These are phyloP conservation scores for Enteromius anoplus DNA, from an alignment of 2,797 vertebrate species.

Conservation along the genomic window DNA sequence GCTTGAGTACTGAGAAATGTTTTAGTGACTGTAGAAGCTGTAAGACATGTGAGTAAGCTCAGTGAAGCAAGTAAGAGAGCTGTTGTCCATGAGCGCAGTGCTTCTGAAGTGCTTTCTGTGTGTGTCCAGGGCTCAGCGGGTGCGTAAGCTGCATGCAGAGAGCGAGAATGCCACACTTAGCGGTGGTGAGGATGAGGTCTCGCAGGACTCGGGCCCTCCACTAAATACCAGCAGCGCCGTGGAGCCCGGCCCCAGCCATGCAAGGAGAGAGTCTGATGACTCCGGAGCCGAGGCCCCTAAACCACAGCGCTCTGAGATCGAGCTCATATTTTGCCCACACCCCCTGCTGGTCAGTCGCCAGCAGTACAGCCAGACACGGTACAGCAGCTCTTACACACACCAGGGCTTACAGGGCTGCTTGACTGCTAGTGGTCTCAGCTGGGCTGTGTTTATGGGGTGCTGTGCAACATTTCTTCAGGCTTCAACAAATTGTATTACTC, in stretches of 20 bases:
- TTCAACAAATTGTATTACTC: no score
- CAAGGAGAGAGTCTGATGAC: slow-evolving; percentile 82
- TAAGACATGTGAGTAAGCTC: not conserved
- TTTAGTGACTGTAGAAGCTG: not conserved
- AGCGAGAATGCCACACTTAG: slow-evolving; percentile 89
- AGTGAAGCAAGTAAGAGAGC: not conserved
- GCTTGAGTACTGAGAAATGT: not conserved
- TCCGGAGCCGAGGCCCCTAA: slow-evolving; percentile 78
- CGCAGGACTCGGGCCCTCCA: slow-evolving; percentile 82
- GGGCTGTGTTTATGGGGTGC: not conserved
- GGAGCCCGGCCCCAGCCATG: slow-evolving; percentile 74
- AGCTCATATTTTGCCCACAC: slow-evolving; percentile 89
- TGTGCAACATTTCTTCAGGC: no score
- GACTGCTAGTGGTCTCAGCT: not conserved
- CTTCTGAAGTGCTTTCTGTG: not conserved
- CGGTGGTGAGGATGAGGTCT: slow-evolving; percentile 87
- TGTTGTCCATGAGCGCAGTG: not conserved
- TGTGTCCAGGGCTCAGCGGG: slow-evolving; percentile 76
- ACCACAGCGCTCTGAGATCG: slow-evolving; percentile 80
- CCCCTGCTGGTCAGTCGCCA: slow-evolving; percentile 85
- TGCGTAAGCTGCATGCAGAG: slow-evolving; percentile 84
- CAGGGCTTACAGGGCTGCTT: no score
- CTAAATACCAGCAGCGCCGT: slow-evolving; percentile 67
- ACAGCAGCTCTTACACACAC: slow-evolving; percentile 11
- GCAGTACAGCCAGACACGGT: slow-evolving; percentile 91